Evolutionary conservation across 1,140 invertebrate genomes (phyloP).

Genomic region (Drosophila subpulchrella): DNA sequence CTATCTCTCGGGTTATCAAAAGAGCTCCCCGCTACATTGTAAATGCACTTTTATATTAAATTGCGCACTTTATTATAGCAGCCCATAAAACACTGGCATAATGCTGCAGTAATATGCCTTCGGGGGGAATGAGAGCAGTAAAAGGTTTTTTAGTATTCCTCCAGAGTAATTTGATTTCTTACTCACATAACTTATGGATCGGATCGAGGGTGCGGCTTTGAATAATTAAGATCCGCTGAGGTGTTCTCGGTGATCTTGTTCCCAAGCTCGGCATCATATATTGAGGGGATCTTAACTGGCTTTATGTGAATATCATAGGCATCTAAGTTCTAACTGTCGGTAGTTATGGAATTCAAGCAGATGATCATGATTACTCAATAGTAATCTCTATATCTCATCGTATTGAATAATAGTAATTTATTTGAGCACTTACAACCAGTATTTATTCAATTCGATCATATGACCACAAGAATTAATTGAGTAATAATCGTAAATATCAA

Average conservation of each 20-base stretch:
- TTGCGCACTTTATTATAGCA: slow-evolving; percentile 34
- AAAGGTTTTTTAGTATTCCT: slow-evolving; percentile 27
- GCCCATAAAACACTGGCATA: slow-evolving; percentile 33
- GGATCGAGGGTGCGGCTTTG: slow-evolving; percentile 17
- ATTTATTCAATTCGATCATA: background rate
- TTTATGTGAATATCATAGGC: background rate
- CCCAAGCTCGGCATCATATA: background rate
- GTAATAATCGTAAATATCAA: background rate
- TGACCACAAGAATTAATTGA: slow-evolving; percentile 4
- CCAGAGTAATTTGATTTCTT: background rate
- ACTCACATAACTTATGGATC: background rate
- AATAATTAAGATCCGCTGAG: slow-evolving; percentile 15
- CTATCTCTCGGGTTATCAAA: slow-evolving; percentile 27
- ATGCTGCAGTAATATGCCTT: slow-evolving; percentile 14
- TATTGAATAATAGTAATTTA: background rate
- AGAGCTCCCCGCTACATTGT: slow-evolving; percentile 7
- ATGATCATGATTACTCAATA: background rate
- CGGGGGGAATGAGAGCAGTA: slow-evolving; percentile 6
- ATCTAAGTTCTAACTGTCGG: background rate
- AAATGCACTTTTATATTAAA: slow-evolving; percentile 38
- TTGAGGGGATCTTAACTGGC: background rate
- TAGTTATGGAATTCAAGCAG: background rate
- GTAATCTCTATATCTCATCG: background rate
- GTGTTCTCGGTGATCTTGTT: slow-evolving; percentile 7
- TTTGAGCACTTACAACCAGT: background rate